Base-by-base conservation (phyloP, 1,140 invertebrate species). In the Solenopsis invicta region DNA sequence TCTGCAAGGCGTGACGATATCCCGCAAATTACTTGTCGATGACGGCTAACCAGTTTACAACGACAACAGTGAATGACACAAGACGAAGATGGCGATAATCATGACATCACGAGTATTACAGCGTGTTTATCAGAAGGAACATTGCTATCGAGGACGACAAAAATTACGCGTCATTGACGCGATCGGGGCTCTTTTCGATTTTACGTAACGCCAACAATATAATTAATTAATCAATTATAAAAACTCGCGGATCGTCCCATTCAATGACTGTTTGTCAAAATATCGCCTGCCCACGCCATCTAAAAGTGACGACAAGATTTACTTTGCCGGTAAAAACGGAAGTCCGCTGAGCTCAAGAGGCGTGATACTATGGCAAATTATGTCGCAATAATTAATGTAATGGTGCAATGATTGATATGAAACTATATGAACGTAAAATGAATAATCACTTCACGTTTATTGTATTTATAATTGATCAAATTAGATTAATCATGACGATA, bases 31-130 rank as follows among this genome's bases (percentile, higher is more conserved):
- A 50, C 12, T 2, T 50, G 54, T 18, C 71, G 81, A 88, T 86
- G 89, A 90, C 88, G 89, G 86, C 21, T 62, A 89, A 89, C 85
- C 56, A 56, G 50, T 89, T 90, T 87, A 87, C 45, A 52, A 64
- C 29, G 5, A 59, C 69, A 89, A 89, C 75, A 89, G 74, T 80
- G 21, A 12, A 74, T 75, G 89, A 90, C 72, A 88, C 66, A 48
- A n/a, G 18, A 54, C 50, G 56, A 91, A 91, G 72, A 91, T 91
- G 89, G 89, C 89, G 85, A 81, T 77, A 78, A 21, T 18, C 1
- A 10, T 90, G 90, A 90, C 84, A 78, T 90, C 88, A 90, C 10
- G 48, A 21, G 72, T 88, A 87, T 88, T 62, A 50, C 12, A 24
- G 69, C 2, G 21, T 5, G 41, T 48, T 74, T 10, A 48, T 1